phyloP scores from a whole-genome alignment of 2,113 vertebrate genomes.

The Mastomys natalensis region DNA sequence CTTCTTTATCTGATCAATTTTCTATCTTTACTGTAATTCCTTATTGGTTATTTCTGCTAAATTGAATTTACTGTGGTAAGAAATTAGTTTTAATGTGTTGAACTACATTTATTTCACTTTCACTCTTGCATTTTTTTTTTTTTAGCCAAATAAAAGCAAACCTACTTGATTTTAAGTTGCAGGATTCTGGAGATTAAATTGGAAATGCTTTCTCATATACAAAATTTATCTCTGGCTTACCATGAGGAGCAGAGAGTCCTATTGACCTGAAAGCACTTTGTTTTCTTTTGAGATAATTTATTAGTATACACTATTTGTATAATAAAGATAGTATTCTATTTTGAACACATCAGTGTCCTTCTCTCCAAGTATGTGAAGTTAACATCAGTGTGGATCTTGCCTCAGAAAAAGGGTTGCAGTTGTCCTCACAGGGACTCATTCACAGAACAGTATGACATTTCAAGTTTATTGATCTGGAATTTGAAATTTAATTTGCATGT shows the following conservation, averaged over 20 bases:
- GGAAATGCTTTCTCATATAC: neutral
- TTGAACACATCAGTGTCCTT: too few relatives aligned
- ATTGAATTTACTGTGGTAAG: neutral
- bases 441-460: neutral
- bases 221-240: neutral
- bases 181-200: neutral
- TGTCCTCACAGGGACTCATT: neutral
- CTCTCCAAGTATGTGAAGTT: neutral
- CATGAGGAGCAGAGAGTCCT: neutral
- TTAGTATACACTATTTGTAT: neutral
- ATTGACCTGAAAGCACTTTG: fast-evolving
- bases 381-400: neutral
- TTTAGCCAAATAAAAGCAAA: neutral
- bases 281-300: neutral
- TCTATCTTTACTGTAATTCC: neutral
- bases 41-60: neutral
- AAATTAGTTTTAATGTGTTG: neutral
- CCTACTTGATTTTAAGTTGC: slow-evolving; percentile 9
- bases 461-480: neutral
- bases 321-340: neutral
- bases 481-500: neutral
- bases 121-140: slow-evolving; percentile 20
- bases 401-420: neutral
- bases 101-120: neutral
- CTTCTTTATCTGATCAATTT: neutral